Base-by-base conservation (phyloP, 2,797 vertebrate genomes). In the Echiichthys vipera region DNA sequence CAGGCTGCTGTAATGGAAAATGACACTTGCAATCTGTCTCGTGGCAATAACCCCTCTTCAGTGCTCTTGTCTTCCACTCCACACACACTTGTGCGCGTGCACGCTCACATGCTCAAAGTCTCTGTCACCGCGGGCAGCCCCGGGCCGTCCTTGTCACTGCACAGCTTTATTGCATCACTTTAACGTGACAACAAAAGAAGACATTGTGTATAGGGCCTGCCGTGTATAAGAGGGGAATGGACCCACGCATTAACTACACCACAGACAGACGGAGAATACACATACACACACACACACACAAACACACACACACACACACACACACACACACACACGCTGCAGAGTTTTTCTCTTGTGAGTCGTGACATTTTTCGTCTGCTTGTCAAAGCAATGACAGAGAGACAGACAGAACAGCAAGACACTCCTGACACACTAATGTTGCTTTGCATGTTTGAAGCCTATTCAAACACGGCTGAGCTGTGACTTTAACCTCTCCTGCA, bases 11-110 rank as follows among this genome's bases (percentile, higher is more conserved):
- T 95, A 94, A 95, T 95, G 91, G 92, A 94, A 95, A 95, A 94
- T 93, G 93, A 95, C 94, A 95, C 92, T 92, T 94, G 91, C 93
- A 95, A 95, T 95, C 93, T 95, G 95, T 95, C 93, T 95, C 86
- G 86, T 95, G 92, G 93, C 92, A 93, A 92, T 93, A 94, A 91
- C 93, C 92, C 90, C 90, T 92, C 90, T 92, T 89, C 90, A 91
- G 73, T 57, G 88, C 84, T 89, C 89, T 88, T 63, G 88, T 90
- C 90, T 92, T 81, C 65, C 55, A 68, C 20, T 11, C 64, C 37
- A 39, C 37, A 39, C 37, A 39, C 37, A n/a, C 27, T 3, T 17
- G 18, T 14, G 17, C 37, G 17, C 37, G 17, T 24, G 3, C 36
- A 15, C 57, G 0, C 11, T 15, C 22, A 29, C 80, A 56, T 79